Percentiles rank a stretch among this genome's conserved stretches.
Evolutionary conservation across 2,888 invertebrate species (phyloP).

Genomic region (Epsilonema sp.): DNA sequence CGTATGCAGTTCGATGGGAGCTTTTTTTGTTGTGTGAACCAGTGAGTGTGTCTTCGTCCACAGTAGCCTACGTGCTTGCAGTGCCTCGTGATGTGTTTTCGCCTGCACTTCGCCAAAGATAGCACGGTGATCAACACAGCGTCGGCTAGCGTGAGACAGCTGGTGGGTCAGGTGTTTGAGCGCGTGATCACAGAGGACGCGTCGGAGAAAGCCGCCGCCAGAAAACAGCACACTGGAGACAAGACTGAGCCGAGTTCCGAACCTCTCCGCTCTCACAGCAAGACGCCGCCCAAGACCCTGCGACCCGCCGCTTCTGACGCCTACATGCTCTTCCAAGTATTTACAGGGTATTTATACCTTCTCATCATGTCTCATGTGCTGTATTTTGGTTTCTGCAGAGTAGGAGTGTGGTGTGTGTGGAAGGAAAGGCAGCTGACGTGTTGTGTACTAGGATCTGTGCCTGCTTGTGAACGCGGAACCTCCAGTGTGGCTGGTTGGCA

Average conservation of each 20-base stretch:
- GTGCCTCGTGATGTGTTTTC: slow-evolving; percentile 83
- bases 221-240: not conserved
- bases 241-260: no score
- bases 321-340: slow-evolving; percentile 71
- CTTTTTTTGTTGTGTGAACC: not conserved
- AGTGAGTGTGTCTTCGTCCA: not conserved
- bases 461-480: slow-evolving; percentile 88
- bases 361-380: no score
- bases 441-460: slow-evolving; percentile 60
- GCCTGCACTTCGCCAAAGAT: slow-evolving; percentile 84
- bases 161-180: slow-evolving; percentile 53
- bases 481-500: slow-evolving; percentile 79
- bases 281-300: slow-evolving; percentile 56
- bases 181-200: slow-evolving; percentile 33
- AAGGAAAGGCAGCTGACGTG: no score
- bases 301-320: slow-evolving; percentile 78
- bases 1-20: no score
- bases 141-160: slow-evolving; percentile 83
- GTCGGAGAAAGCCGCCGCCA: not conserved
- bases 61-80: slow-evolving; percentile 31
- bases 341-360: not conserved
- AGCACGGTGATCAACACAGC: slow-evolving; percentile 87
- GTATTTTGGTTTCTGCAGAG: no score
- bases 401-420: not conserved
- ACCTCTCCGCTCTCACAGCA: slow-evolving; percentile 33